Evolutionary conservation across 2,888 invertebrate species (phyloP).

Genomic region (Maniola hyperantus): DNA sequence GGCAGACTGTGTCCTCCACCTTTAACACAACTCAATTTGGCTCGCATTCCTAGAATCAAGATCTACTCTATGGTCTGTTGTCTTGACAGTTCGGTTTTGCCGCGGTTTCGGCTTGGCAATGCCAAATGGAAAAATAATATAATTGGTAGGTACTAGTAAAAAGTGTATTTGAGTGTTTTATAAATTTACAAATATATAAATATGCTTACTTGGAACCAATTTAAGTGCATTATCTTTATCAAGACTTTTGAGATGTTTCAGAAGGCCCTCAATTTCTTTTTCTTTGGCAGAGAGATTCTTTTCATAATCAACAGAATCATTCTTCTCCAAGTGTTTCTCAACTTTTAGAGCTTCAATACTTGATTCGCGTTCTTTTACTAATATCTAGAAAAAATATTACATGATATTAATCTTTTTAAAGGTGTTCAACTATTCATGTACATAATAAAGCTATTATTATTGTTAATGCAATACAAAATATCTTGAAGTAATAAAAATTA

Average conservation of each 20-base stretch:
- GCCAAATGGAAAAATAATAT: too few relatives aligned
- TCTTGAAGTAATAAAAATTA: too few relatives aligned
- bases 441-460: too few relatives aligned
- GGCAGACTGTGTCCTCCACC: too few relatives aligned
- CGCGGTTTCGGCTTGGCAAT: too few relatives aligned
- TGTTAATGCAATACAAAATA: too few relatives aligned
- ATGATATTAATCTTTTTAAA: neutral
- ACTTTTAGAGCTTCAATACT: constrained; percentile 49
- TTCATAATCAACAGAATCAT: constrained; percentile 39
- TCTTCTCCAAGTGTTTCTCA: constrained; percentile 50
- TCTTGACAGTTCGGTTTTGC: too few relatives aligned
- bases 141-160: too few relatives aligned
- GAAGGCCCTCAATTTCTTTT: constrained; percentile 49
- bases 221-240: constrained; percentile 45
- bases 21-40: too few relatives aligned
- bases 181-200: neutral
- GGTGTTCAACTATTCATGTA: too few relatives aligned
- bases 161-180: neutral
- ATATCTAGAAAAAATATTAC: constrained; percentile 29
- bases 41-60: too few relatives aligned
- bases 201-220: constrained; percentile 54
- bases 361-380: constrained; percentile 51
- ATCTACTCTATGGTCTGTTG: too few relatives aligned
- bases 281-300: constrained; percentile 43
- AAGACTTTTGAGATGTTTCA: constrained; percentile 45